phyloP scores from a whole-genome alignment of 1,140 invertebrate genomes.

The Augochlora pura region DNA sequence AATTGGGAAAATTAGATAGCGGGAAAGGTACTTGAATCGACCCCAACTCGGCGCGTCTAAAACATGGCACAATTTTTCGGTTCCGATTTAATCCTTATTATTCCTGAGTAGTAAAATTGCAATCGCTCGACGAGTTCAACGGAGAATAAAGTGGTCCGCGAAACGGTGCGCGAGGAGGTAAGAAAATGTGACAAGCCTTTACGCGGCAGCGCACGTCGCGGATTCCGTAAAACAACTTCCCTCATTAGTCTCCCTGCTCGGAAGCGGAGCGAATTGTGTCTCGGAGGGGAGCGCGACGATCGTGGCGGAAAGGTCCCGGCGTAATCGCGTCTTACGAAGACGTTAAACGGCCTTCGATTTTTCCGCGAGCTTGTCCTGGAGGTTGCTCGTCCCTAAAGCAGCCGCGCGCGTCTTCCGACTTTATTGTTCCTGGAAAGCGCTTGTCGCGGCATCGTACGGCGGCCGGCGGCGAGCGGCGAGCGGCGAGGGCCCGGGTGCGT shows the following conservation, averaged over 20 bases:
- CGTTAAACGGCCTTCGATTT: not conserved
- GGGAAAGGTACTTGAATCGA: too few species aligned
- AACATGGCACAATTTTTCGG: too few species aligned
- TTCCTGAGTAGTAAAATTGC: too few species aligned
- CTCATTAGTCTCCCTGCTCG: not conserved
- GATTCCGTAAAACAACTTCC: not conserved
- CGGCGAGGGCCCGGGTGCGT: too few species aligned
- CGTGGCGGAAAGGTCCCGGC: not conserved
- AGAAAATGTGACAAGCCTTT: too few species aligned
- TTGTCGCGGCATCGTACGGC: not conserved
- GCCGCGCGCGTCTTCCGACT: not conserved
- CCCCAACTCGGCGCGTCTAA: too few species aligned
- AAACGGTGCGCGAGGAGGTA: too few species aligned
- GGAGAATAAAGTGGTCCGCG: too few species aligned
- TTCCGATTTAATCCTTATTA: too few species aligned
- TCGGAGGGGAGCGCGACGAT: not conserved
- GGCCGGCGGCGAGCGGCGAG: too few species aligned
- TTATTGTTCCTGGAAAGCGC: slow-evolving; percentile 36
- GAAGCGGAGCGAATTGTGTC: not conserved
- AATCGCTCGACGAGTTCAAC: too few species aligned
- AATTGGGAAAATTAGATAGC: too few species aligned
- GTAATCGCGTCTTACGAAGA: not conserved
- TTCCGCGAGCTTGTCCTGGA: not conserved
- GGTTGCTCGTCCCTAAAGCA: not conserved
- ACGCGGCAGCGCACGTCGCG: not conserved